Evolutionary conservation across 2,888 invertebrate genomes (phyloP).

Genomic region (Sipha maydis): DNA sequence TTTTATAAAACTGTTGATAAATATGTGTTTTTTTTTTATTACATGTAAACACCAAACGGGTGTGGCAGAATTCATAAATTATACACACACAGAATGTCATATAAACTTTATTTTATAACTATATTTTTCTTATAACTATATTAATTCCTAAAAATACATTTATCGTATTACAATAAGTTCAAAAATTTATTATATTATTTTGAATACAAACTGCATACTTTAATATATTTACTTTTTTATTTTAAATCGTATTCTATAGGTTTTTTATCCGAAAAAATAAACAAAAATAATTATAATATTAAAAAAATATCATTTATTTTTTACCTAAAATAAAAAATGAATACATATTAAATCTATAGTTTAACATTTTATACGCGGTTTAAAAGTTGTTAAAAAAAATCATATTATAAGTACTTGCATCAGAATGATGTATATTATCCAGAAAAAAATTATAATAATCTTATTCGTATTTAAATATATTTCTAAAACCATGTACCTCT

Average conservation of each 20-base stretch:
- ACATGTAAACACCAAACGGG: background rate
- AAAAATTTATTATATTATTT: background rate
- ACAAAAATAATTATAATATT: background rate
- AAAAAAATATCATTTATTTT: background rate
- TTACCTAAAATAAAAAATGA: background rate
- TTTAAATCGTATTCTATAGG: background rate
- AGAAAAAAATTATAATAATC: background rate
- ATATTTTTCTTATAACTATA: slow-evolving; percentile 1
- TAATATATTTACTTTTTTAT: slow-evolving; percentile 10
- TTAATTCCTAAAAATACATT: slow-evolving; percentile 17
- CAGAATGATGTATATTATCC: background rate
- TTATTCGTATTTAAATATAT: too few relatives aligned
- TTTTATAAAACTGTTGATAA: background rate
- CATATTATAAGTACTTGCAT: background rate
- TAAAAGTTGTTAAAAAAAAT: background rate
- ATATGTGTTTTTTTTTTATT: background rate
- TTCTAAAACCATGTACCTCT: too few relatives aligned
- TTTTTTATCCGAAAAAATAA: background rate
- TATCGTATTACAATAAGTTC: background rate
- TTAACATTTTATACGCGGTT: background rate
- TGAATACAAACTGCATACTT: background rate
- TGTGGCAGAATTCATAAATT: slow-evolving; percentile 14
- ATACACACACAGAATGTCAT: background rate
- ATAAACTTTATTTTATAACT: slow-evolving; percentile 26
- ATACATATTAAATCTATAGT: background rate